A percentile compares a stretch with the other conserved stretches of the same genome.
Conservation (phyloP, 35 echinoderm and acorn worm genomes). For the Lytechinus variegatus region DNA sequence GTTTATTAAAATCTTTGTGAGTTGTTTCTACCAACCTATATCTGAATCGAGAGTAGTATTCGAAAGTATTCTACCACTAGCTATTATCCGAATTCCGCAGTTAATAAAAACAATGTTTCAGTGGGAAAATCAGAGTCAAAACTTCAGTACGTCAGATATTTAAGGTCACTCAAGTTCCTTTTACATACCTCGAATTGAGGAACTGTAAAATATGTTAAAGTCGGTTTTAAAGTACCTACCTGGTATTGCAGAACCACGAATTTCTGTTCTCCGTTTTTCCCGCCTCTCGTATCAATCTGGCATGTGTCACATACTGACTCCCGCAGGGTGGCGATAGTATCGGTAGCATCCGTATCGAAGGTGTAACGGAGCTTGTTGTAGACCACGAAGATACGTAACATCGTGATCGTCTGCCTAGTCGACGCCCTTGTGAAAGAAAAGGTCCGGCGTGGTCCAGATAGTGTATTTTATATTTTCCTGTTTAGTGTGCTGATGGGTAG, state of each 20-base stretch:
- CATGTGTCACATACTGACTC: slow-evolving; percentile 76
- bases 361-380: slow-evolving; percentile 71
- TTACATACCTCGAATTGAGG: too few species aligned
- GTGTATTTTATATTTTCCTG: background rate
- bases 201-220: too few species aligned
- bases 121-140: too few species aligned
- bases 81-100: too few species aligned
- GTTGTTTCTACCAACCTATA: too few species aligned
- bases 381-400: slow-evolving; percentile 77
- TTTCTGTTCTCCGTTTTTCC: slow-evolving; percentile 75
- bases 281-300: slow-evolving; percentile 79
- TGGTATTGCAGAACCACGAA: slow-evolving; percentile 86
- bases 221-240: background rate
- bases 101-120: too few species aligned
- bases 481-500: background rate
- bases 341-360: slow-evolving; percentile 71
- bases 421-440: background rate
- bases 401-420: slow-evolving; percentile 35
- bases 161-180: too few species aligned
- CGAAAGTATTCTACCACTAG: too few species aligned
- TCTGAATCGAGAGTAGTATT: too few species aligned
- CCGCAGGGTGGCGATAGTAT: slow-evolving; percentile 70
- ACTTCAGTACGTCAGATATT: too few species aligned
- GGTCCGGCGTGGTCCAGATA: background rate
- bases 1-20: too few species aligned